phyloP scores from a whole-genome alignment of 2,797 vertebrate species.

The Falco columbarius region DNA sequence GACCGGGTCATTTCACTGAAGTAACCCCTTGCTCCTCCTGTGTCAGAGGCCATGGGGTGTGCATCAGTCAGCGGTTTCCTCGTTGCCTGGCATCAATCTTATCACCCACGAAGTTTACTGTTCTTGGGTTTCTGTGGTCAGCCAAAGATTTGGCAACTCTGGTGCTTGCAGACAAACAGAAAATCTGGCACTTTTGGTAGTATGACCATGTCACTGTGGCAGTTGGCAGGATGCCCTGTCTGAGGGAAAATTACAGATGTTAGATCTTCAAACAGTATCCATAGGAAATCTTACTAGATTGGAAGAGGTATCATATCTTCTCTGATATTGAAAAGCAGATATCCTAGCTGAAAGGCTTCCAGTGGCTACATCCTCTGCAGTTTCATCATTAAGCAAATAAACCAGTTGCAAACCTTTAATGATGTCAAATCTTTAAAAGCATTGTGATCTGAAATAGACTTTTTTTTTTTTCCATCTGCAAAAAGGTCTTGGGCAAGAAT shows the following conservation, averaged over 20 bases:
- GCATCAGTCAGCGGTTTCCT: background rate
- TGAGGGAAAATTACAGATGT: background rate
- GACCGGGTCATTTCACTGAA: background rate
- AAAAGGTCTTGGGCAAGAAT: background rate
- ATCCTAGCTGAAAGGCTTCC: background rate
- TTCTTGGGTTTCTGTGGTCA: background rate
- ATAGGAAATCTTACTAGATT: background rate
- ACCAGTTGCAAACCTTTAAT: background rate
- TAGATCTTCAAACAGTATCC: background rate
- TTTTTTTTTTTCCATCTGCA: background rate
- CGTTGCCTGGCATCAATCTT: background rate
- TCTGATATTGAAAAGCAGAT: background rate
- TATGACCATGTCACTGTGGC: background rate
- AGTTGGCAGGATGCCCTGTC: background rate
- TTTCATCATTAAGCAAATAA: conserved; percentile 25
- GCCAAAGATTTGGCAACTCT: background rate
- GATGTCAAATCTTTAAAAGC: background rate
- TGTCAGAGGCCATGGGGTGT: background rate
- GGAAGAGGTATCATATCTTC: background rate
- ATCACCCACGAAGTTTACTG: conserved; percentile 35
- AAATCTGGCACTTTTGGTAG: background rate
- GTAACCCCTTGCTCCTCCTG: background rate
- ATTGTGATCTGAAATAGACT: background rate
- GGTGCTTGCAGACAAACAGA: conserved; percentile 6
- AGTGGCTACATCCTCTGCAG: background rate